A percentile compares a stretch with the other conserved stretches of the same genome.
phyloP scores from a whole-genome alignment of 2,113 vertebrate genomes.

The Phrynosoma blainvillii region DNA sequence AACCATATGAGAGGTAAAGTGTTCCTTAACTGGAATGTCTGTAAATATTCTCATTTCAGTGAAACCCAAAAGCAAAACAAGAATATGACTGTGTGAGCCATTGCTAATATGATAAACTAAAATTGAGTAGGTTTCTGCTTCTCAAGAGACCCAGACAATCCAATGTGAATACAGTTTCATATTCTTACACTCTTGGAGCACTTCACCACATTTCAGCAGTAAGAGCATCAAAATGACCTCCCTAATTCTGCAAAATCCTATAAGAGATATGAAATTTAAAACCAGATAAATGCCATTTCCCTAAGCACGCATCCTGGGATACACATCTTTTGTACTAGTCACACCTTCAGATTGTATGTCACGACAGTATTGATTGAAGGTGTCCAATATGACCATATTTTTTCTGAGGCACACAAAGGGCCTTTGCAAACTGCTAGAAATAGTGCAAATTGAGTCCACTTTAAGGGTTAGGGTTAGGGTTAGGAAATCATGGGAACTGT shows the following conservation, averaged over 20 bases:
- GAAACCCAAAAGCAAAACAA: background rate
- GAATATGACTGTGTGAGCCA: background rate
- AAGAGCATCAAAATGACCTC: background rate
- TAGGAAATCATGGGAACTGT: no score
- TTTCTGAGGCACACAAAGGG: background rate
- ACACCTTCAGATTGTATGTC: background rate
- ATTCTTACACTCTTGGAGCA: background rate
- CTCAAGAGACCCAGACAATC: no score
- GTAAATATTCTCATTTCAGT: background rate
- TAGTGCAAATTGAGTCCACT: no score
- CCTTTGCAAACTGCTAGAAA: no score
- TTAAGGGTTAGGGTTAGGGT: no score
- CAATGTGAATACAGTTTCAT: background rate
- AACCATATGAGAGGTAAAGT: background rate
- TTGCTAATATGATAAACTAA: background rate
- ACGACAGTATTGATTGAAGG: background rate
- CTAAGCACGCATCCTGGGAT: background rate
- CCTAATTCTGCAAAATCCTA: background rate
- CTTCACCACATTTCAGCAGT: background rate
- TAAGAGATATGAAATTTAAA: background rate
- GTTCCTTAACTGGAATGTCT: background rate
- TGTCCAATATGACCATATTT: background rate
- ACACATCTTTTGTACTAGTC: no score
- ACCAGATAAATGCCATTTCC: fast-evolving
- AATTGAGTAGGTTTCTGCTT: background rate